Evolutionary conservation across 2,113 vertebrate genomes (phyloP), one percentile per base, ranked within the genome.

Genomic region (Todiramphus chloris): DNA sequence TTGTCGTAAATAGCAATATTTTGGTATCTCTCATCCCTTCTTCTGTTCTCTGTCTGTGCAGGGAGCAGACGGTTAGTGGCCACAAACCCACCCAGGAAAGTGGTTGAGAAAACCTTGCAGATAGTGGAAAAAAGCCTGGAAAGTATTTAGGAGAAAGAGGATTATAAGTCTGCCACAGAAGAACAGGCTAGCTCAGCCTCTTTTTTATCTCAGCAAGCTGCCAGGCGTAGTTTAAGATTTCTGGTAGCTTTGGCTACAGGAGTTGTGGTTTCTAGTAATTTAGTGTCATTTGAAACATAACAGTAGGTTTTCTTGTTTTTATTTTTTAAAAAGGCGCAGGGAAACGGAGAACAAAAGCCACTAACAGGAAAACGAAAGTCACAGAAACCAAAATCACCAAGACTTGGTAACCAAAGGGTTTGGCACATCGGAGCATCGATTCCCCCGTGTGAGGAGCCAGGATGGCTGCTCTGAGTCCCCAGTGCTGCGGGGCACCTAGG

Each of bases 101-200:
- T 85, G 92, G 76, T 75, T 16, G 68, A 41, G 91, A 93, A 96
- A 56, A 62, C 86, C 87, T 93, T 83, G 90, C 86, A 97, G 88
- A 93, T 95, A 96, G 90, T 97, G 97, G 96, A 87, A 97, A 97
- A 98, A 96, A 95, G 85, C 94, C 94, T 98, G 97, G 97, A 98
- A 98, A 97, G 95, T 97, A 97, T 97, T 97, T 94, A 87, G 83
- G 94, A 88, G 94, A 92, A 83, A 86, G 81, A 90, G 95, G 92
- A 97, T 96, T 96, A 82, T 48, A 89, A 97, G 73, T 94, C 75
- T 97, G 91, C 96, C 94, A 62, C 93, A 95, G 96, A 44, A 95
- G 86, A 95, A 76, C 41, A 92, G 83, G 94, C 95, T 97, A 70
- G 84, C 97, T 97, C 96, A 97, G 97, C 97, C 96, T 72, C 83